Evolutionary conservation across 1,140 invertebrate genomes (phyloP).

Genomic region (Triops longicaudatus): DNA sequence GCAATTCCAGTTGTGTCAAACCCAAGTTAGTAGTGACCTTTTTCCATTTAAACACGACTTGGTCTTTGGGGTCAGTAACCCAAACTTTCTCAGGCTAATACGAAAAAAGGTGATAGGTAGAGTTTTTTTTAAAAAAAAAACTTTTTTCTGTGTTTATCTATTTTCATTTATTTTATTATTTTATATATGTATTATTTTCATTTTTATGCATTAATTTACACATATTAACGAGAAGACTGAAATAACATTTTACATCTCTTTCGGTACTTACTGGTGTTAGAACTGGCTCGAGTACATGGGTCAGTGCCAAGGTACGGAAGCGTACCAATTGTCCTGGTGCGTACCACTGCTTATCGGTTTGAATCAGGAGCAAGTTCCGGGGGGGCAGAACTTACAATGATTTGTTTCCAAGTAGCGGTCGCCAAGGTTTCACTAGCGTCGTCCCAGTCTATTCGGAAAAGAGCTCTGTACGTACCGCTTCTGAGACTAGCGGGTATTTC

Average conservation of each 20-base stretch:
- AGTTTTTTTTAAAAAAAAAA: no score
- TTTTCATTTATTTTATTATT: no score
- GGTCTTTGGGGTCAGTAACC: conserved; percentile 50
- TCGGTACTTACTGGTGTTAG: conserved; percentile 40
- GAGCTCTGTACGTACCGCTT: background rate
- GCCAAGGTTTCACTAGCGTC: background rate
- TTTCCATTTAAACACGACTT: conserved; percentile 50
- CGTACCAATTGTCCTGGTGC: conserved; percentile 52
- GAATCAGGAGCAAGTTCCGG: conserved; percentile 47
- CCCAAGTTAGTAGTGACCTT: conserved; percentile 46
- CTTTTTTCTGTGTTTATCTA: no score
- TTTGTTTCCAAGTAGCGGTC: background rate
- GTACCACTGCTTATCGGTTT: conserved; percentile 51
- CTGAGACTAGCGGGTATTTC: background rate
- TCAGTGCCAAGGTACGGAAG: conserved; percentile 46
- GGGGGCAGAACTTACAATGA: conserved; percentile 33
- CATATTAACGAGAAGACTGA: no score
- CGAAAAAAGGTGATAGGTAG: no score
- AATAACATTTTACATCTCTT: no score
- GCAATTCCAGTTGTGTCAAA: conserved; percentile 46
- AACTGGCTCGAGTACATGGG: conserved; percentile 44
- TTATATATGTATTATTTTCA: no score
- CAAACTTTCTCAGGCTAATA: conserved; percentile 48
- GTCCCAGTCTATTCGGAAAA: background rate
- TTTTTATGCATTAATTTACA: no score